These are phyloP conservation scores for Cerceris ruficornis DNA, from an alignment of 2,888 invertebrate species.

Conservation along the genomic window DNA sequence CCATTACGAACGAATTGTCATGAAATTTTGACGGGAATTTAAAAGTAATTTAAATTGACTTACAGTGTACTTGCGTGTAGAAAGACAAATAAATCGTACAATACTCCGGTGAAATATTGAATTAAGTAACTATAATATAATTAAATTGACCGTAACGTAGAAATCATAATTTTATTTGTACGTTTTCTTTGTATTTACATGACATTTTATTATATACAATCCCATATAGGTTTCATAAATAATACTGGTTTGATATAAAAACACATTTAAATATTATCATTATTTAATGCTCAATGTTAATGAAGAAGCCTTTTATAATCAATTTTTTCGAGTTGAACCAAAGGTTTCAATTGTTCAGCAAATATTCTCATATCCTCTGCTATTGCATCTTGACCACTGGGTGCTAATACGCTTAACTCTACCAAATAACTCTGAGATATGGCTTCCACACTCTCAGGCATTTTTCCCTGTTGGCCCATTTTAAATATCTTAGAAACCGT, in stretches of 20 bases:
- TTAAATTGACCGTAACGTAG: not conserved
- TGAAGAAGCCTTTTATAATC: slow-evolving; percentile 90
- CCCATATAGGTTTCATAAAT: slow-evolving; percentile 9
- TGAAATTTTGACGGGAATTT: not conserved
- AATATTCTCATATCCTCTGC: slow-evolving; percentile 98
- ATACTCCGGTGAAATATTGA: too few relatives aligned
- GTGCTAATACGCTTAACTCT: slow-evolving; percentile 94
- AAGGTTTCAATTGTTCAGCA: slow-evolving; percentile 95
- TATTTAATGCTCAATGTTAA: slow-evolving; percentile 38
- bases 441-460: slow-evolving; percentile 89
- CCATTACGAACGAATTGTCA: not conserved
- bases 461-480: slow-evolving; percentile 89
- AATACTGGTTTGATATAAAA: not conserved
- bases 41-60: not conserved
- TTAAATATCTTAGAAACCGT: slow-evolving; percentile 97
- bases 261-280: slow-evolving; percentile 5
- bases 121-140: not conserved
- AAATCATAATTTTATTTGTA: too few relatives aligned
- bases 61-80: too few relatives aligned
- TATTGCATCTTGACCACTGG: slow-evolving; percentile 95
- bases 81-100: too few relatives aligned
- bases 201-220: slow-evolving; percentile 23
- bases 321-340: slow-evolving; percentile 95
- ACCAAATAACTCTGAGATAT: slow-evolving; percentile 96
- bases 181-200: too few relatives aligned